phyloP scores from a whole-genome alignment of 2,113 vertebrate genomes.

The Crypturellus undulatus region DNA sequence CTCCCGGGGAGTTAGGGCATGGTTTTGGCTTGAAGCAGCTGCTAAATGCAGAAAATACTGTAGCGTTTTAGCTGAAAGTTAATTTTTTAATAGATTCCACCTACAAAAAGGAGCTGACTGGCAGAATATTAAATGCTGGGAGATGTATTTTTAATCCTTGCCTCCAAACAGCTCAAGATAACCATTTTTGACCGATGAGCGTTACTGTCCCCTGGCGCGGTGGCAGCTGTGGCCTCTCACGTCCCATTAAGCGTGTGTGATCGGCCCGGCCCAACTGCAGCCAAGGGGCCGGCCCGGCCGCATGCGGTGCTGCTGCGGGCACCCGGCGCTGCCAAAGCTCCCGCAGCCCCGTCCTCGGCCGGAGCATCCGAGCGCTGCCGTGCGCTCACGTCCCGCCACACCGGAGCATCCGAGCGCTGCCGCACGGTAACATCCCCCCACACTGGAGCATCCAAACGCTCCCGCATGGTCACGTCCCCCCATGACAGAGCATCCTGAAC shows the following conservation, averaged over 20 bases:
- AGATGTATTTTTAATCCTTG: constrained; percentile 64
- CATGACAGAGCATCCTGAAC: background rate
- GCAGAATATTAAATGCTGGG: constrained; percentile 44
- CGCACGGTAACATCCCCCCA: too few species aligned
- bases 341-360: too few species aligned
- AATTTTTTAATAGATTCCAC: constrained; percentile 72
- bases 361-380: too few species aligned
- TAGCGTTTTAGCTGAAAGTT: constrained; percentile 61
- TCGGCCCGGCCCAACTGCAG: too few species aligned
- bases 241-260: constrained; percentile 37
- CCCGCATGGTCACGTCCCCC: too few species aligned
- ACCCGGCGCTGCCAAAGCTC: background rate
- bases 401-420: too few species aligned
- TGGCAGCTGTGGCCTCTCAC: constrained; percentile 73
- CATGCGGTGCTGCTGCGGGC: too few species aligned
- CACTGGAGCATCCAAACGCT: too few species aligned
- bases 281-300: too few species aligned
- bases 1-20: constrained; percentile 59
- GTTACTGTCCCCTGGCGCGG: constrained; percentile 42
- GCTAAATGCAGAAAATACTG: constrained; percentile 68
- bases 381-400: too few species aligned
- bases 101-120: constrained; percentile 64
- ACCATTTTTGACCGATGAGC: constrained; percentile 50
- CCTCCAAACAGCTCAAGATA: constrained; percentile 52
- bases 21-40: constrained; percentile 59